A percentile compares a stretch with the other conserved stretches of the same genome.
Evolutionary conservation across 2,113 vertebrate genomes (phyloP).

Genomic region (Casuarius casuarius): DNA sequence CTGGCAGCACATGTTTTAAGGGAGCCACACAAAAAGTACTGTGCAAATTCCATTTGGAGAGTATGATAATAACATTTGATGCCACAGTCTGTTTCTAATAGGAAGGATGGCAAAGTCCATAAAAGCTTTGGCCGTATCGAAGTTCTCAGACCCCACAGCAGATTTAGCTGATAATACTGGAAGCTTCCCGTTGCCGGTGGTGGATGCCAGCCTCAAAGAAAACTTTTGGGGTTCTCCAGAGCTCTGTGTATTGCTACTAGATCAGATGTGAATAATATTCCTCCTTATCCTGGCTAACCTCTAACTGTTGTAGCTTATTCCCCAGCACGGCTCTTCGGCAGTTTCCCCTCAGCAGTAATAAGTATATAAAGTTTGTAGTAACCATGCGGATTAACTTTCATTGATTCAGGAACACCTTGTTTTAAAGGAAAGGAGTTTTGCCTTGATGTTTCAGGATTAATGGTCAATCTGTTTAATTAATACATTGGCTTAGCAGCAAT

Average conservation of each 20-base stretch:
- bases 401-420: neutral
- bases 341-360: neutral
- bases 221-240: neutral
- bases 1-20: neutral
- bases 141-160: neutral
- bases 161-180: neutral
- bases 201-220: neutral
- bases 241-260: neutral
- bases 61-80: too few relatives aligned
- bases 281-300: neutral
- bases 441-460: neutral
- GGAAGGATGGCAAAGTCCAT: neutral
- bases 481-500: neutral
- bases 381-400: neutral
- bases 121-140: accelerated
- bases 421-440: neutral
- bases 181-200: neutral
- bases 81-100: neutral
- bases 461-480: neutral
- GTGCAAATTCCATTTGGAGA: neutral
- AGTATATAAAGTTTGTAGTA: accelerated
- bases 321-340: neutral
- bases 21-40: neutral
- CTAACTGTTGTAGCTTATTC: neutral
- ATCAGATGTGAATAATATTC: neutral